phyloP scores from a whole-genome alignment of 2,797 vertebrate genomes.

The Eulemur coronatus region DNA sequence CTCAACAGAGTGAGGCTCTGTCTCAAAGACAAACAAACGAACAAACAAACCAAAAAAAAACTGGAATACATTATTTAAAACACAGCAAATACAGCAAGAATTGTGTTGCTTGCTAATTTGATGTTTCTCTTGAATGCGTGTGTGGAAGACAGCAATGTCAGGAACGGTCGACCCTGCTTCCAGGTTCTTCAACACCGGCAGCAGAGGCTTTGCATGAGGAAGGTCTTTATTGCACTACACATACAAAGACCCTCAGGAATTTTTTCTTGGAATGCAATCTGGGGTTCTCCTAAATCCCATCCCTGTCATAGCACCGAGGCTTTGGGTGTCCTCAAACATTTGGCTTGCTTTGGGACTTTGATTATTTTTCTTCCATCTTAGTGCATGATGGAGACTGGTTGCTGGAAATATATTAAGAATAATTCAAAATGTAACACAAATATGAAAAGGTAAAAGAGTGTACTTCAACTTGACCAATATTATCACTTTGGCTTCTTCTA shows the following conservation, averaged over 20 bases:
- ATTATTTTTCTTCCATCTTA: background rate
- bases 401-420: background rate
- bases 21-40: too few species aligned
- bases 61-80: too few species aligned
- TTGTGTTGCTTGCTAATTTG: background rate
- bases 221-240: background rate
- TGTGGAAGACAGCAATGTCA: background rate
- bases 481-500: background rate
- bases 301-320: background rate
- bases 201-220: background rate
- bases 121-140: background rate
- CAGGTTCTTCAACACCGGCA: background rate
- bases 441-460: background rate
- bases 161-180: too few species aligned
- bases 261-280: background rate
- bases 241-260: background rate
- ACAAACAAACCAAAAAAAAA: too few species aligned
- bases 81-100: background rate
- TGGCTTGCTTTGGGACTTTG: background rate
- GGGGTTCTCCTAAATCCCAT: background rate
- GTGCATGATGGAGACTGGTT: background rate
- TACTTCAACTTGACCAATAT: background rate
- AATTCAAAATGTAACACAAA: background rate
- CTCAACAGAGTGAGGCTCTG: too few species aligned
- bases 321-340: background rate